Evolutionary conservation across 2,113 vertebrate genomes (phyloP).

Genomic region (Equus przewalskii): DNA sequence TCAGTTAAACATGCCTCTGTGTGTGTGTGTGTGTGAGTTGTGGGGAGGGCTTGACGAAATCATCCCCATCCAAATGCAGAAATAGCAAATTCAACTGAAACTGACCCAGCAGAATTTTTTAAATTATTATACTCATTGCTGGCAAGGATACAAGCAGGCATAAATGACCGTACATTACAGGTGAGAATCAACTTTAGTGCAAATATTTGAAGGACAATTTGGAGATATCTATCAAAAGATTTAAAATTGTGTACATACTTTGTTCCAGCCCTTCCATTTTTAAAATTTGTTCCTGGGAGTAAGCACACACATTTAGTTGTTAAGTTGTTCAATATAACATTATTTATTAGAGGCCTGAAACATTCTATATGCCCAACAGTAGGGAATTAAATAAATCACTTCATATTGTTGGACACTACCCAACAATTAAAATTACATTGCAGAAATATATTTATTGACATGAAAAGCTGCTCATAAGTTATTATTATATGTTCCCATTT

Average conservation of each 20-base stretch:
- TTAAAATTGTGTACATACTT: background rate
- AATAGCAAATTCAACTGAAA: conserved; percentile 16
- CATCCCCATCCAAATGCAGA: background rate
- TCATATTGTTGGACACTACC: background rate
- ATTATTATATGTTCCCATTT: background rate
- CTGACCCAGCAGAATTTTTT: background rate
- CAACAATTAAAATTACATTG: conserved; percentile 43
- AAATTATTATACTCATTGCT: background rate
- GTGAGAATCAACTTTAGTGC: background rate
- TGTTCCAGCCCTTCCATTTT: conserved; percentile 6
- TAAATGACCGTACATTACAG: background rate
- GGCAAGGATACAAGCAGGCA: background rate
- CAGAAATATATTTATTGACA: background rate
- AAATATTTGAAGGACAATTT: background rate
- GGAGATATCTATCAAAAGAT: background rate
- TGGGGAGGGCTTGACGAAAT: background rate
- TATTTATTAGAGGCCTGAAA: conserved; percentile 4
- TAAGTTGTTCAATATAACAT: background rate
- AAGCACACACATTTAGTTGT: background rate
- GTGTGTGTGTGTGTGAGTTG: background rate
- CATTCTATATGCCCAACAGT: background rate
- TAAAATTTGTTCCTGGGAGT: background rate
- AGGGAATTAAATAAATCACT: conserved; percentile 6
- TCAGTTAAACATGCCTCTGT: background rate
- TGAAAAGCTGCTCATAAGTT: background rate